Evolutionary conservation across 2,797 vertebrate genomes (phyloP), one percentile per base, ranked within the genome.

Genomic region (Malacoctenus gilli): DNA sequence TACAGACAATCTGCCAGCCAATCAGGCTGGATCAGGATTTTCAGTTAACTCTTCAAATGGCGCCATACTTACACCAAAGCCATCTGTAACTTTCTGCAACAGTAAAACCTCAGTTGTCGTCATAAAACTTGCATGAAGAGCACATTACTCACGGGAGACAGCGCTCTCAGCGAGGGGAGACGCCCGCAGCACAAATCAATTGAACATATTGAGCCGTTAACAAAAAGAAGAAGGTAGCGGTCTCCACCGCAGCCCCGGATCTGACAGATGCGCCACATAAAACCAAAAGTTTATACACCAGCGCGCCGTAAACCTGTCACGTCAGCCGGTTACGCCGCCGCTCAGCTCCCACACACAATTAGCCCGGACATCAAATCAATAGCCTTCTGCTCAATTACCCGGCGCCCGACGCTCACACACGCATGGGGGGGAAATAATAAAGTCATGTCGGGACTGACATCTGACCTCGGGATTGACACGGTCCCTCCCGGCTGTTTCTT

Each of bases 341-440:
- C 68, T 63, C 53, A 58, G 50, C 58, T 49, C 34, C 39, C 10
- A 38, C 58, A 37, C 65, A 54, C 56, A 65, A 75, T 79, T 77
- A 82, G 46, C 44, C 47, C 11, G 34, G 59, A 72, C 77, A 76
- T 70, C 66, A 35, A 72, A 82, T 85, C 78, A 74, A 84, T 84
- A 72, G 5, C 44, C 40, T 35, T 47, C 61, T 39, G 60, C 61
- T 72, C 76, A 72, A 66, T 82, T 80, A 73, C 51, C 35, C 65
- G 0, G 0, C 5, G 51, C 72, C 42, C 53, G 56, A 82, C 54
- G 43, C 36, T 37, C 40, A 56, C 31, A 72, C 67, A 72, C 22
- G 64, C 52, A 52, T 9, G 28, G 55, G 58, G 55, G 58, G 54
- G 57, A 62, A 49, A 54, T 68, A 59, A 85, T 77, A 36, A 66